Conservation (phyloP, 2,888 invertebrate genomes). For the Chymomyza amoena region DNA sequence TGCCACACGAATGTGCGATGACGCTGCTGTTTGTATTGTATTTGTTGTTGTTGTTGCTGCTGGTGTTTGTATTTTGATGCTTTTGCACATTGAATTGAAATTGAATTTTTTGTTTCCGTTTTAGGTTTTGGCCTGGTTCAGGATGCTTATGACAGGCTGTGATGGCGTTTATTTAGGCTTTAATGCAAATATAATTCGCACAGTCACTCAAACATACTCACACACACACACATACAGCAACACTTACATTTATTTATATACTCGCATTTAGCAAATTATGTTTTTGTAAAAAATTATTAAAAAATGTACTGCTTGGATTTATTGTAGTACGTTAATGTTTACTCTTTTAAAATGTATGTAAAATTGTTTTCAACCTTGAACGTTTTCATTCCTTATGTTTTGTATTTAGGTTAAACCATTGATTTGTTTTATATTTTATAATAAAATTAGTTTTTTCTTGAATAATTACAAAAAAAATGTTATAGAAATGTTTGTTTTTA, state of each 20-base stretch:
- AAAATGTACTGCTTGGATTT: constrained; percentile 5
- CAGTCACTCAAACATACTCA: constrained; percentile 20
- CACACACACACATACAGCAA: constrained; percentile 17
- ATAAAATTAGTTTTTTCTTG: constrained; percentile 5
- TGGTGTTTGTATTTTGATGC: constrained; percentile 1
- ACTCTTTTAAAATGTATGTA: background rate
- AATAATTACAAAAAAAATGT: constrained; percentile 23
- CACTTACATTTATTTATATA: background rate
- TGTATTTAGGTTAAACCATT: constrained; percentile 1
- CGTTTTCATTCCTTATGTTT: background rate
- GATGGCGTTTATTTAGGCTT: constrained; percentile 4
- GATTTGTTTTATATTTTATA: background rate
- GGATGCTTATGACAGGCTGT: background rate
- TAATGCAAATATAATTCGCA: constrained; percentile 11
- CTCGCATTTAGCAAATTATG: constrained; percentile 2
- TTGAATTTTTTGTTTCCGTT: constrained; percentile 33
- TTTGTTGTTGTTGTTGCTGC: constrained; percentile 16
- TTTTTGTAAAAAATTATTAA: background rate
- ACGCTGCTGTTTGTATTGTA: constrained; percentile 5
- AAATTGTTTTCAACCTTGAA: constrained; percentile 1
- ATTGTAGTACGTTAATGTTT: constrained; percentile 4
- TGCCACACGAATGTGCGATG: background rate
- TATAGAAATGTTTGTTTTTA: constrained; percentile 13
- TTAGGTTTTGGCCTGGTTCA: constrained; percentile 6
- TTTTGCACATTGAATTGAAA: constrained; percentile 33